phyloP scores from a whole-genome alignment of 2,797 vertebrate genomes.

The Danio kyathit region DNA sequence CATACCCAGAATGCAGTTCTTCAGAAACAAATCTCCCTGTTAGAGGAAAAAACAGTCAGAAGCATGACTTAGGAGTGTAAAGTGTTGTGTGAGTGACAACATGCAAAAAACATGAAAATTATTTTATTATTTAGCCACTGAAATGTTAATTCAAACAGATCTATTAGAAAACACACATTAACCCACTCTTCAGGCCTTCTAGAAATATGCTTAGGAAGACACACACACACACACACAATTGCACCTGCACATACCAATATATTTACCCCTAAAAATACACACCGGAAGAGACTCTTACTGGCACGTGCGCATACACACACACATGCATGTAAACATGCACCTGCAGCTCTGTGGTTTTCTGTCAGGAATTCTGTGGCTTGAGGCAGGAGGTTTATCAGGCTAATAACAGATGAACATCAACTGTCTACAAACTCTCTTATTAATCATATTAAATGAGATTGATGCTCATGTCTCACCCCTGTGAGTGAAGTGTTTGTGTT shows the following conservation, averaged over 20 bases:
- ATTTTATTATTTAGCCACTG: too few species aligned
- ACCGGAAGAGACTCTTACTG: background rate
- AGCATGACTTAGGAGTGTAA: background rate
- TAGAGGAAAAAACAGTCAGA: background rate
- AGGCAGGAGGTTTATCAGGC: background rate
- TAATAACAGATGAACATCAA: constrained; percentile 7
- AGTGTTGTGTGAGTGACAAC: background rate
- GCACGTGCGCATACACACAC: too few species aligned
- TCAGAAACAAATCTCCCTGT: constrained; percentile 31
- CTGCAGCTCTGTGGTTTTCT: constrained; percentile 12
- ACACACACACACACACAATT: background rate
- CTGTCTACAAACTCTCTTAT: constrained; percentile 2
- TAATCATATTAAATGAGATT: too few species aligned
- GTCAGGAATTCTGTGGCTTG: constrained; percentile 8
- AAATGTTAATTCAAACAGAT: too few species aligned
- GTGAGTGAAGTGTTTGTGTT: too few species aligned
- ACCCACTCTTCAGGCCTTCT: background rate
- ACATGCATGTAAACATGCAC: constrained; percentile 3
- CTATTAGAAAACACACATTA: background rate
- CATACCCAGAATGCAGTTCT: constrained; percentile 54
- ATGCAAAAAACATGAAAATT: too few species aligned
- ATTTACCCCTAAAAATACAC: background rate
- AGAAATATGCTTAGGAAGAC: background rate
- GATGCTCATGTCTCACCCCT: too few species aligned
- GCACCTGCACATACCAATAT: too few species aligned